Base-by-base conservation (phyloP, 2,888 invertebrate genomes). In the Eudasyphora cyanicolor region DNA sequence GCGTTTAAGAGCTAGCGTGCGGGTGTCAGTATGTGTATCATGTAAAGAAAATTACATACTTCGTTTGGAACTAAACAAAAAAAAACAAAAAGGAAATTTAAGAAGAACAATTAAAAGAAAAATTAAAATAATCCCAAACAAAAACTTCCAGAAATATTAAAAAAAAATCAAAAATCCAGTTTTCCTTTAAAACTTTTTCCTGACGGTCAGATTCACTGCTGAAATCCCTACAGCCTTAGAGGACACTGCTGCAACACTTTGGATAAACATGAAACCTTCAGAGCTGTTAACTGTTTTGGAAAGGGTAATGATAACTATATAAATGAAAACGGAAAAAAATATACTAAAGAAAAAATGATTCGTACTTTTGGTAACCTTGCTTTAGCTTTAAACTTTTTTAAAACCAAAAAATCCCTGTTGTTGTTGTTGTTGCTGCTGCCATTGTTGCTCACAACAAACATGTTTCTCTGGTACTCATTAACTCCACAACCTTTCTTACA, bases 231-330 rank as follows among this genome's bases (percentile, higher is more conserved):
- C 45, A 14, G n/a, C n/a, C n/a, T n/a, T n/a, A n/a, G n/a, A 45
- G n/a, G n/a, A 45, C n/a, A n/a, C 14, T n/a, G n/a, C n/a, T n/a
- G n/a, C 45, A 73, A 19, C 60, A 64, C 3, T 42, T 38, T 42
- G 51, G 38, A 73, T 76, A 74, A 79, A 85, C 32, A 90, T 90
- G 90, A 90, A 90, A 87, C 90, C 90, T 86, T 90, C 90, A 85
- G 90, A 90, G 87, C 88, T 90, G 86, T 83, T 90, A 87, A 86
- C 88, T 84, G 87, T 91, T 82, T 87, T 90, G 87, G 89, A 91
- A 88, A 90, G 89, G 91, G 90, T 90, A 89, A 90, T 81, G 45
- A n/a, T n/a, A n/a, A n/a, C n/a, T n/a, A n/a, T n/a, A n/a, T n/a
- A n/a, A n/a, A n/a, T n/a, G n/a, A n/a, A 76, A 62, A 70, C 35